Percentiles rank a stretch among this genome's conserved stretches.
Conservation (phyloP, 1,140 invertebrate species). For the Cyclina sinensis region DNA sequence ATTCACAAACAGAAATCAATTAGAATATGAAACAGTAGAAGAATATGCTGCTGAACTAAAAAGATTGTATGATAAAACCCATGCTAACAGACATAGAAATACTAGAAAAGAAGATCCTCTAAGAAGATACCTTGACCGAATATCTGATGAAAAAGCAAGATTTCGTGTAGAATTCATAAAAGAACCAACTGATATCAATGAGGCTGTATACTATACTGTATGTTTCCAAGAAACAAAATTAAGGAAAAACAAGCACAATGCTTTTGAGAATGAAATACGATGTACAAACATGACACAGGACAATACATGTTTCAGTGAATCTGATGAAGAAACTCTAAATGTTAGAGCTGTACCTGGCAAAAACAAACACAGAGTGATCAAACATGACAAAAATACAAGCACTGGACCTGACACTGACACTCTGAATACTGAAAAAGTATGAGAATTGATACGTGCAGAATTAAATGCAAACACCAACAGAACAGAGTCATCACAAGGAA, state of each 20-base stretch:
- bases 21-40: slow-evolving; percentile 44
- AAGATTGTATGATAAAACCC: background rate
- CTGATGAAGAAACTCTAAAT: no score
- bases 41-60: slow-evolving; percentile 18
- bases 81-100: background rate
- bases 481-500: background rate
- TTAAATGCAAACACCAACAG: background rate
- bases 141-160: background rate
- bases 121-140: background rate
- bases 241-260: background rate
- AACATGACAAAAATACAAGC: background rate
- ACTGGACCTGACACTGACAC: background rate
- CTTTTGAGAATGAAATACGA: background rate
- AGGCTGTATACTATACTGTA: slow-evolving; percentile 53
- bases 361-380: slow-evolving; percentile 31
- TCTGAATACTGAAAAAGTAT: background rate
- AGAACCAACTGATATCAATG: slow-evolving; percentile 54
- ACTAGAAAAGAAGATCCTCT: background rate
- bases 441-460: background rate
- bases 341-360: background rate
- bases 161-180: slow-evolving; percentile 36
- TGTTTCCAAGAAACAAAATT: slow-evolving; percentile 43
- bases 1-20: slow-evolving; percentile 55
- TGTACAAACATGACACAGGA: background rate
- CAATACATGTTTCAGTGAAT: background rate